These are phyloP conservation scores for Bufo gargarizans DNA, from an alignment of 2,113 vertebrate genomes.

Conservation along the genomic window DNA sequence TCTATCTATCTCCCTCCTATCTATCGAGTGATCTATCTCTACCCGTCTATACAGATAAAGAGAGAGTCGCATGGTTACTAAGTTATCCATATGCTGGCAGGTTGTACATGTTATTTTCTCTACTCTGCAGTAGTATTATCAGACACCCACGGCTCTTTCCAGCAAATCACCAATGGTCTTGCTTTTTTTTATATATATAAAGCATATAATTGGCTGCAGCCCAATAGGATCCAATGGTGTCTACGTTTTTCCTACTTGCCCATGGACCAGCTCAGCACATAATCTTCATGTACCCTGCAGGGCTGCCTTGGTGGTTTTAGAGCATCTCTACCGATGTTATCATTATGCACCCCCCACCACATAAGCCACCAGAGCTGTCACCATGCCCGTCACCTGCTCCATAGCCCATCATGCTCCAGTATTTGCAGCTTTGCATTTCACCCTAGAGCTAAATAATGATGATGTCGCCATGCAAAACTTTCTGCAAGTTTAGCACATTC, in stretches of 20 bases:
- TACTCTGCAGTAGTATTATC: constrained; percentile 29
- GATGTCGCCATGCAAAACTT: constrained; percentile 7
- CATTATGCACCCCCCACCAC: background rate
- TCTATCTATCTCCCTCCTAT: constrained; percentile 4
- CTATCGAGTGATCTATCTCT: background rate
- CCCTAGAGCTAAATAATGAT: background rate
- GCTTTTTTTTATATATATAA: background rate
- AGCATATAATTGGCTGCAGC: background rate
- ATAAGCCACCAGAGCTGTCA: background rate
- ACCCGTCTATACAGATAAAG: too few species aligned
- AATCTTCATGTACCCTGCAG: background rate
- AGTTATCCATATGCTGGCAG: constrained; percentile 12
- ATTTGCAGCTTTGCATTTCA: background rate
- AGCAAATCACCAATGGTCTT: constrained; percentile 20
- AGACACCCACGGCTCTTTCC: constrained; percentile 31
- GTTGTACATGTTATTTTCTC: background rate
- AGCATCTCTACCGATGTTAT: background rate
- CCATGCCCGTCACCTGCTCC: background rate
- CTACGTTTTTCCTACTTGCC: background rate
- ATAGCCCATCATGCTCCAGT: background rate
- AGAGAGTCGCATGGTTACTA: background rate
- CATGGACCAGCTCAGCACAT: background rate
- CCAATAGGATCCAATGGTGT: background rate
- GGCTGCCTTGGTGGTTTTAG: background rate
- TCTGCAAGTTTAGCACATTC: constrained; percentile 8